Evolutionary conservation across 2,797 vertebrate species (phyloP).

Genomic region (Benthosema pterotum): DNA sequence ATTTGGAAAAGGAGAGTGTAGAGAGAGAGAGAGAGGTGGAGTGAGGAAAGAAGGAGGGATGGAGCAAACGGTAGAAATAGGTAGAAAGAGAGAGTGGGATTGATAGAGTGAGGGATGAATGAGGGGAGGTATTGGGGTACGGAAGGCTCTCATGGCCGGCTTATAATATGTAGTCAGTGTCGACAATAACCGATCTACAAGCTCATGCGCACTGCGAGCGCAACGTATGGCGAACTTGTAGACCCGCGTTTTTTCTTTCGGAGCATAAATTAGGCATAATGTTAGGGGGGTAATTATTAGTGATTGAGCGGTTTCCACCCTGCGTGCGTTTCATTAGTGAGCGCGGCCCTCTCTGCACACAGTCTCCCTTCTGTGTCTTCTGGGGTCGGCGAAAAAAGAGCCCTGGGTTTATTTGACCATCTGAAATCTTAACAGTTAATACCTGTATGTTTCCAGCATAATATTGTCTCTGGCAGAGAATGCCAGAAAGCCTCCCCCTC

Average conservation of each 20-base stretch:
- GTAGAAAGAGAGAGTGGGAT: too few relatives aligned
- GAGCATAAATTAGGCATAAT: too few relatives aligned
- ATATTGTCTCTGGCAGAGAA: slow-evolving; percentile 78
- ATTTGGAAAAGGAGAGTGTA: slow-evolving; percentile 4
- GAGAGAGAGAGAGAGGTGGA: slow-evolving; percentile 34
- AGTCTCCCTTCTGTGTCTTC: slow-evolving; percentile 62
- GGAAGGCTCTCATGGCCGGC: too few relatives aligned
- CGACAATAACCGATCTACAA: too few relatives aligned
- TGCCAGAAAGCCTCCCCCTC: slow-evolving; percentile 66
- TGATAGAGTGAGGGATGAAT: too few relatives aligned
- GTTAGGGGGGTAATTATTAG: slow-evolving; percentile 68
- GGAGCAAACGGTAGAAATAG: slow-evolving; percentile 21
- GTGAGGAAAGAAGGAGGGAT: slow-evolving; percentile 36
- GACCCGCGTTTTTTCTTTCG: too few relatives aligned
- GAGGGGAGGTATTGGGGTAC: too few relatives aligned
- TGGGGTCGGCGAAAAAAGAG: too few relatives aligned
- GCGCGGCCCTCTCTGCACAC: slow-evolving; percentile 56
- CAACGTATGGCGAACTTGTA: too few relatives aligned
- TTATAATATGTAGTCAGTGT: too few relatives aligned
- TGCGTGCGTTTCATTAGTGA: slow-evolving; percentile 63
- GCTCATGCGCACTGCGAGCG: too few relatives aligned
- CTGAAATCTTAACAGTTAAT: slow-evolving; percentile 77
- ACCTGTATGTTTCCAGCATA: slow-evolving; percentile 79
- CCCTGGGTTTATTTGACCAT: slow-evolving; percentile 75
- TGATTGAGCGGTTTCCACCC: slow-evolving; percentile 62